Base-by-base conservation (phyloP, 2,888 invertebrate species). In the Plusia festucae region DNA sequence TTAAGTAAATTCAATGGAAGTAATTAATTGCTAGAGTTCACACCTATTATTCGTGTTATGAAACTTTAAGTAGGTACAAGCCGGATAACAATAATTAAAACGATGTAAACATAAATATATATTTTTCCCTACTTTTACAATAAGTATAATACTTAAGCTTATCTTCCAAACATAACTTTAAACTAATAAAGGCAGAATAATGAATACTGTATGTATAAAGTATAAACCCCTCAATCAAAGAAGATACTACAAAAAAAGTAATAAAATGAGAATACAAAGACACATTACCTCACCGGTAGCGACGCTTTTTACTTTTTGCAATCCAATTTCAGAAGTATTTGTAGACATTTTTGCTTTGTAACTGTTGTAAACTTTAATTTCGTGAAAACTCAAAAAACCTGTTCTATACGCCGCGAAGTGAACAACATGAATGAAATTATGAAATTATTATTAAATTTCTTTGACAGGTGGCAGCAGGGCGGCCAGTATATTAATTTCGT, bases 271-370 rank as follows among this genome's bases (percentile, higher is more conserved):
- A 53, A 61, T 15, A 15, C 16, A 2, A 0, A 22, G 1, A 32
- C 13, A 55, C 57, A 2, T 84, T 86, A 94, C 94, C 89, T 94
- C 91, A 60, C 93, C 93, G 65, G 83, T 88, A 13, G 88, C 82
- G 60, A 94, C 80, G 73, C 87, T 92, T 78, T 90, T 92, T 16
- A 94, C 89, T 89, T 92, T 94, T 65, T 92, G 90, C 15, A 85
- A 79, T 56, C 91, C 93, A 70, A 94, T 90, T 60, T 85, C 85
- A 58, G 85, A 81, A 55, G 93, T 85, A 85, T 92, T 90, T 15
- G 86, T 62, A 60, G 89, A 79, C 89, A 89, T 89, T 71, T 81
- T 86, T 0, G 40, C 57, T 9, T 54, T 67, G 6, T 59, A 32
- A 60, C 40, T 67, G 24, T 30, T 44, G 6, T 13, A 53, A 59